These are phyloP conservation scores for Hyposoter dolosus DNA, from an alignment of 2,888 invertebrate species.

Conservation along the genomic window DNA sequence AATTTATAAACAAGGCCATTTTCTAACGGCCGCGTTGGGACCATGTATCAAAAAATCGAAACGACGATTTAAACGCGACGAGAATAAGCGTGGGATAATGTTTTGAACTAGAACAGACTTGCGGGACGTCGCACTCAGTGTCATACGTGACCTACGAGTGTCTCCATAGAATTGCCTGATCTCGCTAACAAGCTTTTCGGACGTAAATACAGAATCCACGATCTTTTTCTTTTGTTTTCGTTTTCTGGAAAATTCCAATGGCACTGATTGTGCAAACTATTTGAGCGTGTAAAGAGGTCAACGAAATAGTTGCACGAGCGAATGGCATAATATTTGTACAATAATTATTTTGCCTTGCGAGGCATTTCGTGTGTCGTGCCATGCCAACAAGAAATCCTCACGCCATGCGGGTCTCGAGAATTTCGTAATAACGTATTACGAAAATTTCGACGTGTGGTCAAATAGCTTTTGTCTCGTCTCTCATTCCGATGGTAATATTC, in stretches of 20 bases:
- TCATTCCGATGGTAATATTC: background rate
- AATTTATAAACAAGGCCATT: background rate
- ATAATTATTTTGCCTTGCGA: background rate
- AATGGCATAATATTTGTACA: background rate
- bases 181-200: background rate
- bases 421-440: slow-evolving; percentile 1
- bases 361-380: background rate
- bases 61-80: background rate
- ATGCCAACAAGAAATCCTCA: background rate
- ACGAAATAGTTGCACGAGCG: background rate
- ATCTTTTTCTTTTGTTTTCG: background rate
- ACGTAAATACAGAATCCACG: background rate
- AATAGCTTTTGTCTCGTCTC: background rate
- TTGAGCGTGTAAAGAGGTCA: background rate
- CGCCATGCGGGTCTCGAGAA: background rate
- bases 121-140: background rate
- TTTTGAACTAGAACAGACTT: slow-evolving; percentile 5
- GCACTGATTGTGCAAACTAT: background rate
- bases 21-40: background rate
- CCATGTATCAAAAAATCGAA: background rate
- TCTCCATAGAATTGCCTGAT: background rate
- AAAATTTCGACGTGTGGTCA: background rate
- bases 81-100: background rate
- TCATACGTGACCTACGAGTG: background rate
- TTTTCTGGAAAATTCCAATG: background rate